Evolutionary conservation across 2,113 vertebrate genomes (phyloP).

Genomic region (Phaethon lepturus): DNA sequence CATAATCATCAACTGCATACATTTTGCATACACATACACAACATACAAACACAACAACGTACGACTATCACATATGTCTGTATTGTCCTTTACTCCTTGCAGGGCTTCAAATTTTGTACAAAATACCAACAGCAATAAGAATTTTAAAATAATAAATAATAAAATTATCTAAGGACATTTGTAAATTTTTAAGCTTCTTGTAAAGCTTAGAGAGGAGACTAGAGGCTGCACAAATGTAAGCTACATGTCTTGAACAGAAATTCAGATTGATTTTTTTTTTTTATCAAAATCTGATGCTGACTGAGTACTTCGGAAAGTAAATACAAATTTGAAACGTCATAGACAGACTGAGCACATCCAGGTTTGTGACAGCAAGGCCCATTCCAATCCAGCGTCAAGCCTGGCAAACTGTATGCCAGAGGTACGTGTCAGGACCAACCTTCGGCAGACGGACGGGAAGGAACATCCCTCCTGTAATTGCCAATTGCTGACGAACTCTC

Average conservation of each 20-base stretch:
- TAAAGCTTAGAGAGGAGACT: neutral
- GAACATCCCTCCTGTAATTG: neutral
- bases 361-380: accelerated
- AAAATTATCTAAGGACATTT: neutral
- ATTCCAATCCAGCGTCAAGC: neutral
- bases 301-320: neutral
- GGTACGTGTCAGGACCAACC: neutral
- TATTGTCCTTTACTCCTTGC: neutral
- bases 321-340: neutral
- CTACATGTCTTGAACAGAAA: neutral
- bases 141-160: neutral
- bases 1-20: neutral
- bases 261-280: neutral
- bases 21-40: neutral
- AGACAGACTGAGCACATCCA: neutral
- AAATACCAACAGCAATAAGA: neutral
- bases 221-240: neutral
- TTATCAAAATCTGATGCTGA: neutral
- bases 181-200: neutral
- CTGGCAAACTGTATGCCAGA: neutral
- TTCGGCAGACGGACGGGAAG: neutral
- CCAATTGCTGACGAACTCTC: neutral
- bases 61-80: neutral
- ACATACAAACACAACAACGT: no score
- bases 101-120: neutral